A percentile compares a stretch with the other conserved stretches of the same genome.
Conservation (phyloP, 2,888 invertebrate genomes). For the Cistogaster globosa region DNA sequence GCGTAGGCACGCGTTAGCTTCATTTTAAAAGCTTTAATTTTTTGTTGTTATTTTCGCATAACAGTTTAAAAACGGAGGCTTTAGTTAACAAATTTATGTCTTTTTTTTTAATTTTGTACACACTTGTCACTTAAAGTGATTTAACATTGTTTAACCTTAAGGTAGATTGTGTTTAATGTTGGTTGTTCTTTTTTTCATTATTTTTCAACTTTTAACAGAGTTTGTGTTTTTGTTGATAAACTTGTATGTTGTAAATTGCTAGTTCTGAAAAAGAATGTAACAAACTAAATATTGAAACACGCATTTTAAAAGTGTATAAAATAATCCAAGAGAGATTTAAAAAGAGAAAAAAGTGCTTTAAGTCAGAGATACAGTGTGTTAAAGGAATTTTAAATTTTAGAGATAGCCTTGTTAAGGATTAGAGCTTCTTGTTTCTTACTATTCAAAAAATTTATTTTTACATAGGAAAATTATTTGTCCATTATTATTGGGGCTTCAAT, state of each 20-base stretch:
- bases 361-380: neutral
- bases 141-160: constrained; percentile 67
- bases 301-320: constrained; percentile 11
- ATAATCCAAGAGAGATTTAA: neutral
- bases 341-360: neutral
- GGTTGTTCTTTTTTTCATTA: neutral
- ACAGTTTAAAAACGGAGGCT: constrained; percentile 43
- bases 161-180: constrained; percentile 58
- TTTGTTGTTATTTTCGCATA: constrained; percentile 20
- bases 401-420: too few species aligned
- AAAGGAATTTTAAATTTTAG: neutral
- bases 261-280: constrained; percentile 35
- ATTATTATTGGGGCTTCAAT: too few species aligned
- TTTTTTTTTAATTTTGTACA: constrained; percentile 33
- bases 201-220: constrained; percentile 21
- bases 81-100: constrained; percentile 48
- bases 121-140: constrained; percentile 53
- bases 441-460: too few species aligned
- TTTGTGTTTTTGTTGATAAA: constrained; percentile 17
- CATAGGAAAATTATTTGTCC: too few species aligned
- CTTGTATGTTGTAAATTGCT: constrained; percentile 27
- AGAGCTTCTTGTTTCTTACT: too few species aligned
- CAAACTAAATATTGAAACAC: constrained; percentile 30
- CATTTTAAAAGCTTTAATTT: constrained; percentile 5
- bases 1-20: constrained; percentile 41